Evolutionary conservation across 2,888 invertebrate genomes (phyloP), one percentile per base, ranked within the genome.

Genomic region (Uropetala carovei): DNA sequence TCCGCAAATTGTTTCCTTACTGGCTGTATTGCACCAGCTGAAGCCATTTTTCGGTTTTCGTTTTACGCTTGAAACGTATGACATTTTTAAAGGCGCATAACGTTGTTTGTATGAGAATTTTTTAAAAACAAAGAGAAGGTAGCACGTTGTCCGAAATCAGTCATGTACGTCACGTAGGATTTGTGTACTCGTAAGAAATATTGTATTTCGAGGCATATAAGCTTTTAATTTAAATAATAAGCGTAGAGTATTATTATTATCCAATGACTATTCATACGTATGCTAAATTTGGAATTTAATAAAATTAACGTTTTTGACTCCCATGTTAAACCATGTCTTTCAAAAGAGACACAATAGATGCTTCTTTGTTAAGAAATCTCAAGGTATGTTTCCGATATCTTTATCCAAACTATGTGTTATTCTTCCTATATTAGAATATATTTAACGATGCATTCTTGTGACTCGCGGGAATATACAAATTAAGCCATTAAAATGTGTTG

Each of bases 81-180:
- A 83, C 43, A 83, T 56, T n/a, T 83, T 56, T 10, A 18, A 82
- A 30, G 82, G 13, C 82, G 7, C 30, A 8, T 43, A 8, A 16
- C 27, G 18, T 64, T 86, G 86, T 86, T 86, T 86, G 43, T 60
- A 86, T 60, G 60, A 64, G 16, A 86, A 86, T 5, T 86, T 86
- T 59, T 7, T 43, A 56, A 56, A 18, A 82, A 56, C 82, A 18
- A 30, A 56, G 82, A 82, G n/a, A n/a, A 82, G 13, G 7, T 4
- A 8, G n/a, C n/a, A 64, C 43, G 43, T 64, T 64, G 64, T 11
- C 5, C 64, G 16, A 64, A 11, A 16, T 4, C 16, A 64, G 64
- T 18, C n/a, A 64, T 11, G n/a, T 64, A 64, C 0, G n/a, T n/a
- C n/a, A n/a, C n/a, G n/a, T n/a, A n/a, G n/a, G n/a, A n/a, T n/a